These are phyloP conservation scores for Strigamia maritima DNA, from an alignment of 2,888 invertebrate genomes.

Conservation along the genomic window DNA sequence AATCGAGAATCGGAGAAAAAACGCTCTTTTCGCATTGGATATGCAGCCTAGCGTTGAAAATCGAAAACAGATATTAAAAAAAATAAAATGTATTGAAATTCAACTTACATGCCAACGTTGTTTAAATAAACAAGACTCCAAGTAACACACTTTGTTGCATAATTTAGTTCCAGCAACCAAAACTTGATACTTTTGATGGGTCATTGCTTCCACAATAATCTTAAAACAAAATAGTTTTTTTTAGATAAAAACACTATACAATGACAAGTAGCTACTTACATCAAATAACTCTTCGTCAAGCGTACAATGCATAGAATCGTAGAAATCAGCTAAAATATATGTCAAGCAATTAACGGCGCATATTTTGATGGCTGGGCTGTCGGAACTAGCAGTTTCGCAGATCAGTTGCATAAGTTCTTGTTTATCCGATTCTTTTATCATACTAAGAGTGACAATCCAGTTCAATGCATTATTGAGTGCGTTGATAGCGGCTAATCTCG, in stretches of 20 bases:
- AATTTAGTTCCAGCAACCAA: too few species aligned
- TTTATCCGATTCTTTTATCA: neutral
- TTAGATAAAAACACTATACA: neutral
- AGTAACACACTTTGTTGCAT: too few species aligned
- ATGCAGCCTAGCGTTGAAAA: too few species aligned
- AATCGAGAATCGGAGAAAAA: too few species aligned
- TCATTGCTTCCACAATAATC: neutral
- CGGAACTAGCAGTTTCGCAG: neutral
- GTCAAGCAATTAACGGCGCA: neutral
- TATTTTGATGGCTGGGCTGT: neutral
- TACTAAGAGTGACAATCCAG: neutral
- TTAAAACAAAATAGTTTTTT: neutral
- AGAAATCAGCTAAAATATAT: neutral
- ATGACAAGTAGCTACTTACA: too few species aligned
- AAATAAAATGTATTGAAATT: too few species aligned
- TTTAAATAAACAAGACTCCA: too few species aligned
- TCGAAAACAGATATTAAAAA: too few species aligned
- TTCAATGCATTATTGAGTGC: neutral
- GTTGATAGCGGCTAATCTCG: neutral
- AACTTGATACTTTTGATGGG: neutral
- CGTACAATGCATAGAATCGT: neutral
- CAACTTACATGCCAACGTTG: too few species aligned
- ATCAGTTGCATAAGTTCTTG: neutral
- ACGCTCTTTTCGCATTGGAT: too few species aligned
- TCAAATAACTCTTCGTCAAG: neutral